Evolutionary conservation across 2,797 vertebrate genomes (phyloP).

Genomic region (Gymnoscopelus microlampas): DNA sequence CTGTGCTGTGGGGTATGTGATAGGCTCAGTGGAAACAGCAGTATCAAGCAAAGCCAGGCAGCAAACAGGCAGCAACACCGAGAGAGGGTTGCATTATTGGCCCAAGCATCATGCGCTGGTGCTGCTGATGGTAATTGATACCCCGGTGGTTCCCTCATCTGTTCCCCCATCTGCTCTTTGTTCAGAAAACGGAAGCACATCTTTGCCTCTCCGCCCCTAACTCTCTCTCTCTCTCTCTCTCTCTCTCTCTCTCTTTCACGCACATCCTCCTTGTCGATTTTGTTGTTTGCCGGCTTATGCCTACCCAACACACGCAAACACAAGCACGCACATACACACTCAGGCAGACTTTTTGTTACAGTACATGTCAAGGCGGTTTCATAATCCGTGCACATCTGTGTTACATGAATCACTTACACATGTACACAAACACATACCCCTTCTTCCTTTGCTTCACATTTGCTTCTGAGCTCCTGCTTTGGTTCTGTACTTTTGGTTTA

Average conservation of each 20-base stretch:
- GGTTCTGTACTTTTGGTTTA: constrained; percentile 25
- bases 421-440: not conserved
- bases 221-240: constrained; percentile 37
- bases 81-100: constrained; percentile 40
- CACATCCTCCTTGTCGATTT: constrained; percentile 24
- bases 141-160: constrained; percentile 63
- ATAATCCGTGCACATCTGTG: constrained; percentile 40
- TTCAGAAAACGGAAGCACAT: constrained; percentile 52
- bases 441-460: constrained; percentile 32
- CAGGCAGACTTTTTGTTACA: not conserved
- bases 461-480: constrained; percentile 30
- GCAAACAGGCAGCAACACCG: constrained; percentile 28
- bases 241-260: not conserved
- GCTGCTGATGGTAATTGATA: constrained; percentile 65
- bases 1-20: not conserved
- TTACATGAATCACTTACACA: constrained; percentile 5
- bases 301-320: not conserved
- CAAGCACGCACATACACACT: not conserved
- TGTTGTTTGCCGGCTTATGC: not conserved
- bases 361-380: constrained; percentile 14
- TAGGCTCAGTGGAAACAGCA: constrained; percentile 18
- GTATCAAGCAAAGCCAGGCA: constrained; percentile 8
- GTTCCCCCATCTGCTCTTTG: constrained; percentile 66
- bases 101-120: constrained; percentile 21
- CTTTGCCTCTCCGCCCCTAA: constrained; percentile 31